Base-by-base conservation (phyloP, 2,888 invertebrate genomes). In the Meghimatium bilineatum region DNA sequence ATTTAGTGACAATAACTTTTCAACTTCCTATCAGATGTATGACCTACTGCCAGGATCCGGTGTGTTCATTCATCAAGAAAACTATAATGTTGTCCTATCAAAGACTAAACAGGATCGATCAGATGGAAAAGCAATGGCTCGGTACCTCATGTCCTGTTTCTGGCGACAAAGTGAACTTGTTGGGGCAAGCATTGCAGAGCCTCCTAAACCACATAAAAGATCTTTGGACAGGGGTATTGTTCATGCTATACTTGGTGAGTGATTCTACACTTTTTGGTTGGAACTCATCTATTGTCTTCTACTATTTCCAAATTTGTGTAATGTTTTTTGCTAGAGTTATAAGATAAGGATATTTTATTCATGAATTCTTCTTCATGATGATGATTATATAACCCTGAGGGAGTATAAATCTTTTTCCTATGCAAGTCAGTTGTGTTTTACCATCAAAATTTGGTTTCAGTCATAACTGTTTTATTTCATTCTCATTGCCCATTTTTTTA, bases 61-160 rank as follows among this genome's bases (percentile, higher is more conserved):
- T 14, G 86, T 86, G 72, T 85, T 66, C 72, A 85, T 86, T 44
- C 86, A 86, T 49, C 86, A 86, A 71, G 86, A 86, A 32, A 86
- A 86, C 82, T 86, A 86, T 66, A 83, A 83, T 49, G 83, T 83
- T 10, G 86, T 84, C 34, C 74, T 86, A 38, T 83, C 83, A 14
- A 86, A 86, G 56, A 83, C 83, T 60, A 75, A 85, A 38, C 85
- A 86, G n/a, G 86, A 85, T 10, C 85, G 85, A n/a, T 85, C 86
- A 23, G 86, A 86, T 74, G 86, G 86, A 23, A 86, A 86, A 63
- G 86, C 86, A 52, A 86, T 86, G 86, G 85, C 86, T 26, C 71
- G 86, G 26, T 86, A 86, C 67, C 86, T 86, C 71, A 86, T 86
- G 86, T 86, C 86, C 44, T 86, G 86, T 77, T 86, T 86, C 69